phyloP scores from a whole-genome alignment of 1,140 invertebrate species.

The Drosophila willistoni region DNA sequence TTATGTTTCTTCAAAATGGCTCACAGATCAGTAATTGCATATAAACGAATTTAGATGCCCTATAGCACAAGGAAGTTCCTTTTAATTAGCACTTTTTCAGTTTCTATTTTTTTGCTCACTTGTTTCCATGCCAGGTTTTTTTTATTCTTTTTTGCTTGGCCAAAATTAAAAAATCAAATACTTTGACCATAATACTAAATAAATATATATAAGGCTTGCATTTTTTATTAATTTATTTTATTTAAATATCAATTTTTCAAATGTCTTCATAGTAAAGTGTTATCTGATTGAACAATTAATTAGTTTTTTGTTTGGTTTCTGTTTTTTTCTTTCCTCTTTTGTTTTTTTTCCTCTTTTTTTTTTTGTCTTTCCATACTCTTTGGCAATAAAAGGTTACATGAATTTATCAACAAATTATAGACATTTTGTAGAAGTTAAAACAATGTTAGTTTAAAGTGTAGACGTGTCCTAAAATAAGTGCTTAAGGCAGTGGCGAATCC shows the following conservation, averaged over 20 bases:
- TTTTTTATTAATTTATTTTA: conserved; percentile 64
- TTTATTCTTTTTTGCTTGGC: conserved; percentile 9
- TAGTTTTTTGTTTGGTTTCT: conserved; percentile 40
- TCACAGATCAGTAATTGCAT: no score
- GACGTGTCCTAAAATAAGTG: no score
- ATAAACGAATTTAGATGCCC: conserved; percentile 6
- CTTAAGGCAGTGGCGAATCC: no score
- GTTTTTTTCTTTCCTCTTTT: background rate
- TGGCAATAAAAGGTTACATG: background rate
- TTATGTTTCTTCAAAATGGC: conserved; percentile 56
- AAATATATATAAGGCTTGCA: conserved; percentile 45
- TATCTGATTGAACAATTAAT: conserved; percentile 79
- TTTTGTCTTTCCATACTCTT: conserved; percentile 22
- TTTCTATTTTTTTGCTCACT: conserved; percentile 24
- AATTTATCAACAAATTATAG: background rate
- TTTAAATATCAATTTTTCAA: conserved; percentile 67
- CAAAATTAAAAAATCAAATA: conserved; percentile 59
- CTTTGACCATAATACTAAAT: conserved; percentile 27
- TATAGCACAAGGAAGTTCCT: no score
- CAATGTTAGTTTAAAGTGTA: no score
- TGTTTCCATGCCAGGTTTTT: conserved; percentile 20
- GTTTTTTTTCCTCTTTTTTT: conserved; percentile 13
- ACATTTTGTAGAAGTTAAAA: no score
- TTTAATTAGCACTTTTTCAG: background rate
- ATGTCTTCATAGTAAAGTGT: conserved; percentile 74